Evolutionary conservation across 2,888 invertebrate species (phyloP).

Genomic region (Panopea generosa): DNA sequence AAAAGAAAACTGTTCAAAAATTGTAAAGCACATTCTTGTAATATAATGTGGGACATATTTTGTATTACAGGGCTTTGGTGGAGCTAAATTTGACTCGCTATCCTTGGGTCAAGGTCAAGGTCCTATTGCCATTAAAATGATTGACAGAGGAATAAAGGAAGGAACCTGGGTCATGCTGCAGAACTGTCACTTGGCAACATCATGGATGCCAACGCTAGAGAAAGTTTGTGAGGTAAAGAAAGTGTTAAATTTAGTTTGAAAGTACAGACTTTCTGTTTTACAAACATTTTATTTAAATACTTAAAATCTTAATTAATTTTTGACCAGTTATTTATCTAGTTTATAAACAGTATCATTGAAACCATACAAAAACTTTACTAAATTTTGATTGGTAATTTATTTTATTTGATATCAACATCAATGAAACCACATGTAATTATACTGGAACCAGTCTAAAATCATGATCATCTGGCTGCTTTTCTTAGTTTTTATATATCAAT

Average conservation of each 20-base stretch:
- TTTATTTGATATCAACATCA: too few species aligned
- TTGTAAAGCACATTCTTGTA: too few species aligned
- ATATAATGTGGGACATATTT: too few species aligned
- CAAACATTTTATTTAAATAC: too few species aligned
- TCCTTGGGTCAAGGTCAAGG: slow-evolving; percentile 86
- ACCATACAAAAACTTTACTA: neutral
- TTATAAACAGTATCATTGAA: neutral
- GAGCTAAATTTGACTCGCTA: slow-evolving; percentile 85
- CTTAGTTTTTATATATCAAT: too few species aligned
- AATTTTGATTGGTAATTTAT: too few species aligned
- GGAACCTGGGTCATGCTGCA: slow-evolving; percentile 86
- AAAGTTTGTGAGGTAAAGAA: slow-evolving; percentile 84
- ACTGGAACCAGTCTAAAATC: too few species aligned
- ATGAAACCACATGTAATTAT: too few species aligned
- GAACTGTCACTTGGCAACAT: slow-evolving; percentile 86
- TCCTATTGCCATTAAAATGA: slow-evolving; percentile 85
- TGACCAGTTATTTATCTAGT: too few species aligned
- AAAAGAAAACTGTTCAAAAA: neutral
- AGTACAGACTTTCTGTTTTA: too few species aligned
- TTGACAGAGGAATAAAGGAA: slow-evolving; percentile 85
- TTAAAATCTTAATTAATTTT: too few species aligned
- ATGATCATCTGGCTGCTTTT: too few species aligned
- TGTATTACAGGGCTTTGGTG: slow-evolving; percentile 85
- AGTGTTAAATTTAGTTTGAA: neutral
- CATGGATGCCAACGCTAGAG: slow-evolving; percentile 86